Percentiles rank a stretch among this genome's conserved stretches.
Evolutionary conservation across 2,113 vertebrate species (phyloP).

Genomic region (Apteryx mantelli): DNA sequence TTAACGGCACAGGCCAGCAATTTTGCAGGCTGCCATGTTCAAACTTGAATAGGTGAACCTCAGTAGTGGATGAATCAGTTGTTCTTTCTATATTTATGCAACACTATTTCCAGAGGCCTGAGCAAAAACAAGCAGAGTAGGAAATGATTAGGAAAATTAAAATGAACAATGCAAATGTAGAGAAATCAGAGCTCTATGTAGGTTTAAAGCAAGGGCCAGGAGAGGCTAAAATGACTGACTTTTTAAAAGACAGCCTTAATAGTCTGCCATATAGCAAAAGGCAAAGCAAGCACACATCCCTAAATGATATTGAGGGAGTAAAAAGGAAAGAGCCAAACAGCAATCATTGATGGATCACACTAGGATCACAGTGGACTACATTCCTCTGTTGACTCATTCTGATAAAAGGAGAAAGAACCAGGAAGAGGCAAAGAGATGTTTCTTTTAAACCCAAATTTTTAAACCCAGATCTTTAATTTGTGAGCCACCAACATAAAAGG

Average conservation of each 20-base stretch:
- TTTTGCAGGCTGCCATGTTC: neutral
- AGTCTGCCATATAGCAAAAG: neutral
- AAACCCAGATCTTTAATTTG: neutral
- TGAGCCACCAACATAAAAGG: neutral
- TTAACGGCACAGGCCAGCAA: neutral
- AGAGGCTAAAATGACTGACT: neutral
- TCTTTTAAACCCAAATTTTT: neutral
- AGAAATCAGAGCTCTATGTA: neutral
- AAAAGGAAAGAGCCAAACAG: neutral
- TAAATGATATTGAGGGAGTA: neutral
- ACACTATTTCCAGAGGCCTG: neutral
- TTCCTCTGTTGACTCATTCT: neutral
- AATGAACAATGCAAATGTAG: neutral
- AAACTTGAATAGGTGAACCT: neutral
- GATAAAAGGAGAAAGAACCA: neutral
- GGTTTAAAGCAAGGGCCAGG: neutral
- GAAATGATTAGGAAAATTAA: neutral
- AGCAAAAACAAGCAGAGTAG: neutral
- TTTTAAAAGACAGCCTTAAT: neutral
- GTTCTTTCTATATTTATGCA: neutral
- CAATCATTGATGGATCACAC: neutral
- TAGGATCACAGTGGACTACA: neutral
- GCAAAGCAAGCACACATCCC: neutral
- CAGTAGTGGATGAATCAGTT: neutral
- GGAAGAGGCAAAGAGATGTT: neutral